Percentiles rank a stretch among this genome's conserved stretches.
These are phyloP conservation scores for Hydriomena furcata DNA, from an alignment of 2,888 invertebrate genomes.

Conservation along the genomic window DNA sequence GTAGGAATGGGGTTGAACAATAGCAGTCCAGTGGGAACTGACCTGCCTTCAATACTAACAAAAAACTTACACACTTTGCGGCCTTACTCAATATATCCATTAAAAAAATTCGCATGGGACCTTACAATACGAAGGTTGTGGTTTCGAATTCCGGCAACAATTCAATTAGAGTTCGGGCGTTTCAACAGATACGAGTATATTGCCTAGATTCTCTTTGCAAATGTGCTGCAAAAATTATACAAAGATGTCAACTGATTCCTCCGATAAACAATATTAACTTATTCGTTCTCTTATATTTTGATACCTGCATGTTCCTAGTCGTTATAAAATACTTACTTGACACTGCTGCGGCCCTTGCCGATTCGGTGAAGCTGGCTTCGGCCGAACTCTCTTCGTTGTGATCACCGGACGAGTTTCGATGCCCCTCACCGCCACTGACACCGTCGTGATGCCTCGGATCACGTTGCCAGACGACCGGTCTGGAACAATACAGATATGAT, in stretches of 20 bases:
- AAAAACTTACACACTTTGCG: constrained; percentile 3
- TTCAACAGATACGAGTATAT: too few relatives aligned
- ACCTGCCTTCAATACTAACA: neutral
- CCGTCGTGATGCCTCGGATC: constrained; percentile 64
- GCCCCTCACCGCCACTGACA: constrained; percentile 73
- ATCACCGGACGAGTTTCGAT: constrained; percentile 61
- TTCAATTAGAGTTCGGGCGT: too few relatives aligned
- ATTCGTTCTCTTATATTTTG: too few relatives aligned
- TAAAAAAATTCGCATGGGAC: neutral
- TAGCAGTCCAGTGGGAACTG: constrained; percentile 10
- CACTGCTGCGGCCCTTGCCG: constrained; percentile 96
- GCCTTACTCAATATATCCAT: neutral
- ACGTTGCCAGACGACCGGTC: constrained; percentile 61
- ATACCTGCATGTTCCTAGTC: too few relatives aligned
- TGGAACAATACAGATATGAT: constrained; percentile 44
- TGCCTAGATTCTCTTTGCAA: too few relatives aligned
- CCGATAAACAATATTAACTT: too few relatives aligned
- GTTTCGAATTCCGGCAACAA: too few relatives aligned
- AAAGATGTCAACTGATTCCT: too few relatives aligned
- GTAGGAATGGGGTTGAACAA: constrained; percentile 5
- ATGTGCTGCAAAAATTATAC: too few relatives aligned
- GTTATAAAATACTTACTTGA: constrained; percentile 93
- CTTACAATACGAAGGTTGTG: neutral
- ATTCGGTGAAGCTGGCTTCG: constrained; percentile 94
- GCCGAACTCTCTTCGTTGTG: constrained; percentile 81